Evolutionary conservation across 2,888 invertebrate genomes (phyloP), one percentile per base, ranked within the genome.

Genomic region (Sipunculus nudus): DNA sequence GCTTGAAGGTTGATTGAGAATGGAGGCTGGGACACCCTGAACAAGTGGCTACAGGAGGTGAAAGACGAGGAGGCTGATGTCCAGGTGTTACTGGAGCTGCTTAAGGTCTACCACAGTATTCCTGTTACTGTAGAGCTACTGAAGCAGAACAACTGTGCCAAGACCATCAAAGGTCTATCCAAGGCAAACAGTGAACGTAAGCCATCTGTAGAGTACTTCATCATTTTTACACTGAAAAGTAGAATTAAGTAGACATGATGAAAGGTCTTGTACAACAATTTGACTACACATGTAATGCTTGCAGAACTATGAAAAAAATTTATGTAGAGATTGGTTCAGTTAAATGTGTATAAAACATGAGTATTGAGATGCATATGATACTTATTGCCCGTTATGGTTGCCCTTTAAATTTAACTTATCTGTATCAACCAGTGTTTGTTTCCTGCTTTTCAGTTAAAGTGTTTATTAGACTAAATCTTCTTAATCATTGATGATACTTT

Each of bases 21-120:
- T 61, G 94, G 94, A 69, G 97, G 96, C 46, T 98, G 97, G 97
- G 89, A 90, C 71, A 87, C 95, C 59, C 89, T 94, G 46, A 92
- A 94, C 77, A 88, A 88, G 74, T 98, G 97, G 97, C 85, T 97
- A 53, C 91, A 91, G 59, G 94, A 95, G 82, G 92, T 92, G 53
- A 91, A 92, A 67, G 88, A 89, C 19, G 89, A 89, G 8, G 89
- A 90, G 81, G n/a, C n/a, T n/a, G 95, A 96, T 84, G 92, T 91
- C 89, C 90, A 93, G 10, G 87, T 97, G 45, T 91, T 96, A 19
- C 88, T 89, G 75, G 94, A 96, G 84, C 87, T 97, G 60, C 85
- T 97, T 69, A 91, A 92, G 81, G 87, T 97, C 31, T 87, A 96
- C 55, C 86, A 93, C 49, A 86, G 91, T 47, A 92, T 96, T 70